Percentiles rank a stretch among this genome's conserved stretches.
These are phyloP conservation scores for Eugnorisma glareosa DNA, from an alignment of 2,888 invertebrate genomes.

Conservation along the genomic window DNA sequence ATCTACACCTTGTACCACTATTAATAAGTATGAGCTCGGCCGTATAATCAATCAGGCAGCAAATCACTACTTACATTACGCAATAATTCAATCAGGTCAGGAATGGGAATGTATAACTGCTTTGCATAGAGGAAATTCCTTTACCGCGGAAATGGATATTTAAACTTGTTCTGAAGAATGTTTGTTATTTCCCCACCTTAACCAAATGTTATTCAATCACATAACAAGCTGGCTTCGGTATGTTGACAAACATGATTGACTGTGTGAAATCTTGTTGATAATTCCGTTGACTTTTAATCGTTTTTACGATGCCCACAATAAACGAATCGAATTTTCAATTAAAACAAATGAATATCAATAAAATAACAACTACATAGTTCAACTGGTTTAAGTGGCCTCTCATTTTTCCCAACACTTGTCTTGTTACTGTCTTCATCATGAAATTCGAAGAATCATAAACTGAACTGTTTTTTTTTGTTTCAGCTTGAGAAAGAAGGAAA, in stretches of 20 bases:
- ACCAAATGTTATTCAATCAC: slow-evolving; percentile 26
- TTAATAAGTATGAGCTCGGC: background rate
- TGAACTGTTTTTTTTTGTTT: slow-evolving; percentile 66
- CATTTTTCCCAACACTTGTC: background rate
- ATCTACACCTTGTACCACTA: background rate
- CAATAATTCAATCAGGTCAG: slow-evolving; percentile 19
- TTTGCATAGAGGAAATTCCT: slow-evolving; percentile 41
- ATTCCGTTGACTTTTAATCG: slow-evolving; percentile 1
- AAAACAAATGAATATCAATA: background rate
- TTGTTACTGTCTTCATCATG: background rate
- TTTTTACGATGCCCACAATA: background rate
- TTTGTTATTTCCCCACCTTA: slow-evolving; percentile 39
- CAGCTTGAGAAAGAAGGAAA: slow-evolving; percentile 89
- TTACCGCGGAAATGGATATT: slow-evolving; percentile 32
- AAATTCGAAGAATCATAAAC: background rate
- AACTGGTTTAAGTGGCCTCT: background rate
- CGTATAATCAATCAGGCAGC: background rate
- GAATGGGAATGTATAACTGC: background rate
- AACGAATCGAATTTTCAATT: slow-evolving; percentile 1
- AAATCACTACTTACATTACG: slow-evolving; percentile 15
- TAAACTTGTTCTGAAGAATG: slow-evolving; percentile 48
- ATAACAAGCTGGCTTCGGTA: slow-evolving; percentile 1
- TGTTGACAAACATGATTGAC: slow-evolving; percentile 41
- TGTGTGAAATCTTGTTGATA: slow-evolving; percentile 16
- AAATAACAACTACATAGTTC: background rate